phyloP scores from a whole-genome alignment of 2,113 vertebrate genomes.

The Platycercus adscitus region DNA sequence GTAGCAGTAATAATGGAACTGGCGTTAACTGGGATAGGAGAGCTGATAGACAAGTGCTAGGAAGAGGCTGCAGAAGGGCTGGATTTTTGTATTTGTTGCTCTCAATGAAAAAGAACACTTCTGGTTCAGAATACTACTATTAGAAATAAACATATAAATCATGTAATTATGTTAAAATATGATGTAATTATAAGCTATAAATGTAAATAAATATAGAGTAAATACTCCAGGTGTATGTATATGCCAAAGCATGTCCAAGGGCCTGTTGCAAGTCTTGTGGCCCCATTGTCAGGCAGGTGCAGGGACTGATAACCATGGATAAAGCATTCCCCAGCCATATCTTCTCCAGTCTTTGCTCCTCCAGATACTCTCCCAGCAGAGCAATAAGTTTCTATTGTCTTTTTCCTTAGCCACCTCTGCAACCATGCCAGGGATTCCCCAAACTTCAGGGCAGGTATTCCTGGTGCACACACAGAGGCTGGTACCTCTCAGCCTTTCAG shows the following conservation, averaged over 20 bases:
- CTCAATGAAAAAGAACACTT: neutral
- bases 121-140: fast-evolving
- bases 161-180: neutral
- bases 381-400: fast-evolving
- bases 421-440: fast-evolving
- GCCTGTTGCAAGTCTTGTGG: neutral
- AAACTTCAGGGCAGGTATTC: fast-evolving
- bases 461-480: fast-evolving
- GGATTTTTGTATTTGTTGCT: neutral
- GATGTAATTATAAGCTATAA: neutral
- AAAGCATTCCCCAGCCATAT: neutral
- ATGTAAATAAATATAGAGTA: neutral
- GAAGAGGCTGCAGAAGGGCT: neutral
- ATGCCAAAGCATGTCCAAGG: fast-evolving
- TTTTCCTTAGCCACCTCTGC: neutral
- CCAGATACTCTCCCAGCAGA: neutral
- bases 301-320: fast-evolving
- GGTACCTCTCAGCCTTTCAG: neutral
- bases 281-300: fast-evolving
- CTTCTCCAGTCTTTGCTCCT: neutral
- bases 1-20: neutral
- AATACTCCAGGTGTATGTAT: neutral
- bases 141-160: too few species aligned
- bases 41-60: neutral
- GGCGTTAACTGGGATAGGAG: neutral